phyloP scores from a whole-genome alignment of 2,888 invertebrate genomes.

The Nymphalis polychloros region DNA sequence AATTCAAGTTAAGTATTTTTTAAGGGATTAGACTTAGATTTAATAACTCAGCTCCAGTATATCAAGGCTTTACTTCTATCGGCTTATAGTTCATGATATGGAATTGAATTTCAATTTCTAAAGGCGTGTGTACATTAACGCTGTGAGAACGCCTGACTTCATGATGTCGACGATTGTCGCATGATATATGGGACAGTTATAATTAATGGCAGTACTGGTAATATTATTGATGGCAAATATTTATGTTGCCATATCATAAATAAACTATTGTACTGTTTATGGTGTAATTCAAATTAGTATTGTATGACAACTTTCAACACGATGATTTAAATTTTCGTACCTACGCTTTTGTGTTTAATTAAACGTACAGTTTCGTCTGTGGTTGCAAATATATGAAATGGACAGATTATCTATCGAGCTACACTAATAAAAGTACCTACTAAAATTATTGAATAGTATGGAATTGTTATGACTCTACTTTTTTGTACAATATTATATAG shows the following conservation, averaged over 20 bases:
- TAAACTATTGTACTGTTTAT: neutral
- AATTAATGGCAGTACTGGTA: slow-evolving; percentile 43
- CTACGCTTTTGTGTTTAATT: neutral
- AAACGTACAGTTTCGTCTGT: too few species aligned
- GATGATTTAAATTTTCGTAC: neutral
- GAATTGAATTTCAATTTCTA: slow-evolving; percentile 60
- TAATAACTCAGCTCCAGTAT: slow-evolving; percentile 35
- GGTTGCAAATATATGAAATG: too few species aligned
- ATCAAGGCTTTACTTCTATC: slow-evolving; percentile 43
- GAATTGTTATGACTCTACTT: too few species aligned
- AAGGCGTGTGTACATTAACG: slow-evolving; percentile 51
- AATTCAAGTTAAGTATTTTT: neutral
- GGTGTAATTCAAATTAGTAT: slow-evolving; percentile 1
- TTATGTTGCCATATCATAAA: slow-evolving; percentile 12
- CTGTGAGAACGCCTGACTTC: slow-evolving; percentile 43
- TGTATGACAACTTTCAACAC: neutral
- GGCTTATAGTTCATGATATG: slow-evolving; percentile 51
- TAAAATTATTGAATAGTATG: too few species aligned
- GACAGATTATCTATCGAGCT: too few species aligned
- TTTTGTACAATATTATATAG: too few species aligned
- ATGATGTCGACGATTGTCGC: slow-evolving; percentile 47
- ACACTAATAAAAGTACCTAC: too few species aligned
- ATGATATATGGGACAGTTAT: slow-evolving; percentile 49
- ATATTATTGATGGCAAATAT: slow-evolving; percentile 45
- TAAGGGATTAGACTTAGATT: neutral